These are phyloP conservation scores for Oxyruncus cristatus DNA, from an alignment of 2,113 vertebrate genomes.

Conservation along the genomic window DNA sequence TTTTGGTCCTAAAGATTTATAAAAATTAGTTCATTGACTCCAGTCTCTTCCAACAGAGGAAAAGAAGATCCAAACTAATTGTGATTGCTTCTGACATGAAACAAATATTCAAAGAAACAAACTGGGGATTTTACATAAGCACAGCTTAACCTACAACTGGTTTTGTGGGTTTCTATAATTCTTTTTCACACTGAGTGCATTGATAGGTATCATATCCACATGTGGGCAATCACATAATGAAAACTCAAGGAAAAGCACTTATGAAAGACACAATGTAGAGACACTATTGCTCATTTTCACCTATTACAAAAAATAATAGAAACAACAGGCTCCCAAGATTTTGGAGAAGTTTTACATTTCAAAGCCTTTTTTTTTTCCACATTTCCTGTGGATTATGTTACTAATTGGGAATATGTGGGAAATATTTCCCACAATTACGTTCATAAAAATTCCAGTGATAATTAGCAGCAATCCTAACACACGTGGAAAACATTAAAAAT, in stretches of 20 bases:
- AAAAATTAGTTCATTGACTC: neutral
- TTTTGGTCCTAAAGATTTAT: neutral
- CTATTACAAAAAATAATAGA: neutral
- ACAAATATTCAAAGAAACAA: neutral
- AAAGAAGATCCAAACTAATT: neutral
- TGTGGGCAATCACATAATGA: neutral
- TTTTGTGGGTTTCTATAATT: neutral
- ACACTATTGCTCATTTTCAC: neutral
- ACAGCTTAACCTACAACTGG: neutral
- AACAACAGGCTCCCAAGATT: neutral
- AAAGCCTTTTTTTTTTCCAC: constrained; percentile 41
- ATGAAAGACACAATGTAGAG: neutral
- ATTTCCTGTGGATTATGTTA: constrained; percentile 49
- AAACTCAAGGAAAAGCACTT: neutral
- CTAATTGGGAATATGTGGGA: constrained; percentile 63
- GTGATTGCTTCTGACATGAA: neutral
- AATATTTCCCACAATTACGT: constrained; percentile 58
- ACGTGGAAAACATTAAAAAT: constrained; percentile 36
- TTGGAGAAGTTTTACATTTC: constrained; percentile 52
- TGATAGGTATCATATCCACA: neutral
- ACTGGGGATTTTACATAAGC: neutral
- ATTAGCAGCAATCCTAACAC: constrained; percentile 37
- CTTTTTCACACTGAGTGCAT: neutral
- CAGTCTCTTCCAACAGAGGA: neutral
- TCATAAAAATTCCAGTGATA: constrained; percentile 42